Base-by-base conservation (phyloP, 2,888 invertebrate species). In the Charanyca ferruginea region DNA sequence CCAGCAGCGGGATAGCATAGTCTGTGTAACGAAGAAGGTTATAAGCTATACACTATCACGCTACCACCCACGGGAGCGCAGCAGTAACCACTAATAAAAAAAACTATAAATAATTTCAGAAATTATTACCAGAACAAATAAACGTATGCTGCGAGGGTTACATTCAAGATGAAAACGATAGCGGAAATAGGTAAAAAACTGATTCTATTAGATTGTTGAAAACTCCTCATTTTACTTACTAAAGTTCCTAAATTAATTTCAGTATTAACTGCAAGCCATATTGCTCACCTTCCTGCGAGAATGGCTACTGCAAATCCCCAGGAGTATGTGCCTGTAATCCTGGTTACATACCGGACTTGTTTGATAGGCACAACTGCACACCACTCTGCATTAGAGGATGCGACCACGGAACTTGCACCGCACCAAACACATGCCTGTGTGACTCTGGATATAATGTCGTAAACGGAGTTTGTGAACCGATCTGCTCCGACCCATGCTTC, bases 141-240 rank as follows among this genome's bases (percentile, higher is more conserved):
- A 77, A 73, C 49, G 67, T 79, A 5, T 84, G 84, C 61, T 84
- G 84, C 42, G 79, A 84, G 18, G 84, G 84, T 2, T 84, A 81
- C 41, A 49, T 66, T 28, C 18, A 66, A 76, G 81, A 84, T 25
- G 52, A 77, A 7, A 55, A 20, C 20, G 51, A 59, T 32, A 11
- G 25, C 20, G 72, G 45, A 13, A 71, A 72, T 20, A 68, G 82
- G 83, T 82, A 68, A 66, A 62, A 41, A 20, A 22, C 28, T 1
- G 16, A 22, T 9, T 47, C 4, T 22, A 11, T 18, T 2, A 42
- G 18, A 42, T 13, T 8, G 1, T 47, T 44, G 0, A 8, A 16
- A 9, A 52, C 11, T 42, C 11, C 9, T 18, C 8, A 3, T 9
- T 2, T 6, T n/a, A 16, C 3, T 57, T 25, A 8, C 13, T 53